Percentiles rank a stretch among this genome's conserved stretches.
These are phyloP conservation scores for Alcis repandata DNA, from an alignment of 2,888 invertebrate species.

Conservation along the genomic window DNA sequence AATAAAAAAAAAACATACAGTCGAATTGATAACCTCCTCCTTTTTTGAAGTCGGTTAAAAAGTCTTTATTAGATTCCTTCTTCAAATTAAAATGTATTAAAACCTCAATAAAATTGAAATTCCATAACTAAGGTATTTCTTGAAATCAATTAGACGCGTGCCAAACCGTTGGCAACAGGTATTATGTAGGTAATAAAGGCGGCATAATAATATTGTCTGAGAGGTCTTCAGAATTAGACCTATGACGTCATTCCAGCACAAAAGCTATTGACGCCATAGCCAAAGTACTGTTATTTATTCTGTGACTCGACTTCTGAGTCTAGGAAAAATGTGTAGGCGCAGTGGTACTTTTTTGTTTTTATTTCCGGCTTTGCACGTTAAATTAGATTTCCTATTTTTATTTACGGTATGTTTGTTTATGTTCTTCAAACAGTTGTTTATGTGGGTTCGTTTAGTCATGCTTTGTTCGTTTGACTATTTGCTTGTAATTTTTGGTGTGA, in stretches of 20 bases:
- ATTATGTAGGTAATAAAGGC: not conserved
- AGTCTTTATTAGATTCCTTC: no score
- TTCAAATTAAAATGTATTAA: no score
- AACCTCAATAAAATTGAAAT: no score
- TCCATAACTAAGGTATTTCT: no score
- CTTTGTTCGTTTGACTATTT: no score
- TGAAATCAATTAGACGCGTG: not conserved
- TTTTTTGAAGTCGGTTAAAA: no score
- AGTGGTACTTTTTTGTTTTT: not conserved
- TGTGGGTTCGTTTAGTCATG: no score
- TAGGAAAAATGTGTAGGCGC: not conserved
- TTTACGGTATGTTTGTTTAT: not conserved
- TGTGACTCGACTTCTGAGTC: no score
- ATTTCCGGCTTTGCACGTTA: not conserved
- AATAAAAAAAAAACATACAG: no score
- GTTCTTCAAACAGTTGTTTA: not conserved
- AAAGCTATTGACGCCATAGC: conserved; percentile 6
- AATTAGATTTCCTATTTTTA: not conserved
- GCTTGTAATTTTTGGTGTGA: no score
- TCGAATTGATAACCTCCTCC: no score
- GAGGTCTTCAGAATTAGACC: conserved; percentile 2
- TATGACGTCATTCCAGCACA: not conserved
- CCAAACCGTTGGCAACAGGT: not conserved
- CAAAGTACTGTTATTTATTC: no score
- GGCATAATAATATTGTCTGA: conserved; percentile 12